These are phyloP conservation scores for Trileptium ribeirensis DNA, from an alignment of 2,888 invertebrate species.

Conservation along the genomic window DNA sequence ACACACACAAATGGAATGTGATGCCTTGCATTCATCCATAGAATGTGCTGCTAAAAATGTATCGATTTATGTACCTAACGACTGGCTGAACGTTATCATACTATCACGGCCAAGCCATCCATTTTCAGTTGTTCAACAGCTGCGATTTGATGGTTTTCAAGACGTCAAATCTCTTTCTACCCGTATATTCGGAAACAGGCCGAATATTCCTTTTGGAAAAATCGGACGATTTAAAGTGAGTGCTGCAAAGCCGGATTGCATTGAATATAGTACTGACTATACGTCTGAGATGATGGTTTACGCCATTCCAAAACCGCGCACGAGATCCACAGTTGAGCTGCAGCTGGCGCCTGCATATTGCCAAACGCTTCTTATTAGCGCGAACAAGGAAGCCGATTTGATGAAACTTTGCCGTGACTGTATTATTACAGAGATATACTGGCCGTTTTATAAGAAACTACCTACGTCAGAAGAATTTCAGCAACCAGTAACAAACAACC, in stretches of 20 bases:
- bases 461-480: too few relatives aligned
- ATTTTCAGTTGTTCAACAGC: neutral
- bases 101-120: neutral
- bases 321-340: neutral
- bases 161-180: neutral
- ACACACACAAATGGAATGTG: neutral
- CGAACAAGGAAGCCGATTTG: neutral
- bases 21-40: neutral
- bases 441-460: neutral
- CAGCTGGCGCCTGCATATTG: neutral
- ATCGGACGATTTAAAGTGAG: neutral
- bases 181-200: neutral
- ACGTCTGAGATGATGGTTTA: neutral
- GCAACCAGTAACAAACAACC: too few relatives aligned
- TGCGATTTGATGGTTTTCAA: neutral
- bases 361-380: neutral
- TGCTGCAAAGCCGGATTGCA: neutral
- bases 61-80: neutral
- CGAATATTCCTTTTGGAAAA: neutral
- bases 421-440: neutral
- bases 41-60: neutral
- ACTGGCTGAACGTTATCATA: neutral
- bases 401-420: neutral
- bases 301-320: neutral
- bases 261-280: neutral